A percentile compares a stretch with the other conserved stretches of the same genome.
Evolutionary conservation across 2,888 invertebrate genomes (phyloP).

Genomic region (Acleris cristana): DNA sequence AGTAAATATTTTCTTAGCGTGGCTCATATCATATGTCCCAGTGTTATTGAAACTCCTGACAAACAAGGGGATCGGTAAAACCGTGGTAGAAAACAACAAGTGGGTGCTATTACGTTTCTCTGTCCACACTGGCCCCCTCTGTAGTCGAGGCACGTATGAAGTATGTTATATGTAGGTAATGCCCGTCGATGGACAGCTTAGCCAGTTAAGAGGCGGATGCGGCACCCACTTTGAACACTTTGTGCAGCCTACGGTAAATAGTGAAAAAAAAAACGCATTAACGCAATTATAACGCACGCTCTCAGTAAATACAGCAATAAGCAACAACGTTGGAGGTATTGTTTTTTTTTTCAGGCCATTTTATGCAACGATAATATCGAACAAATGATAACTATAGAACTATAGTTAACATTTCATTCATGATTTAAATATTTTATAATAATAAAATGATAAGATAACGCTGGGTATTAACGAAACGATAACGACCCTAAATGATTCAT

Average conservation of each 20-base stretch:
- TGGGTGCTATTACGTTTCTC: conserved; percentile 39
- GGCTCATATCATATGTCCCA: conserved; percentile 15
- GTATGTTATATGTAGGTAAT: conserved; percentile 18
- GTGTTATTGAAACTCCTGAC: conserved; percentile 25
- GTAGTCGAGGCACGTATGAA: conserved; percentile 18
- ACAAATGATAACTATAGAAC: background rate
- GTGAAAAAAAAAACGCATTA: conserved; percentile 15
- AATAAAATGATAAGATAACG: background rate
- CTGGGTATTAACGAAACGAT: background rate
- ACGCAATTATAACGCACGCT: conserved; percentile 17
- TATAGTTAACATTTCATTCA: background rate
- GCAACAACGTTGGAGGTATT: too few species aligned
- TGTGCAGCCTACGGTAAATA: conserved; percentile 32
- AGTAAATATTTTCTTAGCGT: conserved; percentile 20
- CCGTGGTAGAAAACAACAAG: conserved; percentile 32
- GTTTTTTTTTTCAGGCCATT: too few species aligned
- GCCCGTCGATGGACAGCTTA: conserved; percentile 21
- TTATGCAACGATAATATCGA: conserved; percentile 2
- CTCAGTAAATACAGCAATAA: background rate
- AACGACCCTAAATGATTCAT: background rate
- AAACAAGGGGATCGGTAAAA: conserved; percentile 39
- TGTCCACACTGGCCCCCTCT: conserved; percentile 32
- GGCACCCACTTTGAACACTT: conserved; percentile 34
- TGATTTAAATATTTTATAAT: background rate
- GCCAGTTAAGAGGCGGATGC: conserved; percentile 35